Conservation (phyloP, 2,113 vertebrate genomes). For the Sterrhoptilus dennistouni region DNA sequence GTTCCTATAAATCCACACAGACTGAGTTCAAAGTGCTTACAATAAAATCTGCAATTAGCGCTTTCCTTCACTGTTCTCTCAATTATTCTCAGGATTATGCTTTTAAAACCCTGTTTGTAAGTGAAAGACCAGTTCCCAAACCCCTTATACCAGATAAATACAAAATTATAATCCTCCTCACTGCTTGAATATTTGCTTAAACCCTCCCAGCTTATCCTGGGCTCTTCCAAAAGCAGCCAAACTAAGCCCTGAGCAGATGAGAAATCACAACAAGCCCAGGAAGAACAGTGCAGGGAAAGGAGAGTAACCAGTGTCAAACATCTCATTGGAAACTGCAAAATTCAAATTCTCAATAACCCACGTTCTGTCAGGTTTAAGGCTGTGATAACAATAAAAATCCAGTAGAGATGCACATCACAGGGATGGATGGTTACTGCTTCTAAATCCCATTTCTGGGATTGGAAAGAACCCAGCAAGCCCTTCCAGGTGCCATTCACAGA, state of each 20-base stretch:
- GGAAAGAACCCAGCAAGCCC: neutral
- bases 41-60: neutral
- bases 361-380: neutral
- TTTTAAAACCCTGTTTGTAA: neutral
- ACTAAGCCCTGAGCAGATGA: rapidly evolving
- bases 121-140: neutral
- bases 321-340: neutral
- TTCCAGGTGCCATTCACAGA: neutral
- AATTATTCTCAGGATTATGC: neutral
- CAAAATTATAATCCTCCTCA: neutral
- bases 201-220: neutral
- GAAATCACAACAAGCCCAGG: neutral
- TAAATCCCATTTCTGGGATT: neutral
- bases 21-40: neutral
- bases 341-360: neutral
- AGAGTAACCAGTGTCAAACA: rapidly evolving
- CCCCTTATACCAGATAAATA: neutral
- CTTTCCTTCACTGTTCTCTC: neutral
- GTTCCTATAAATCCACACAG: neutral
- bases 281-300: neutral
- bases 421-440: neutral
- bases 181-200: neutral
- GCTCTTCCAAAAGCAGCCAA: neutral
- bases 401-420: neutral
- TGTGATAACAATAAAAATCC: rapidly evolving